Conservation (phyloP, 1,140 invertebrate genomes). For the Meloidogyne hapla region DNA sequence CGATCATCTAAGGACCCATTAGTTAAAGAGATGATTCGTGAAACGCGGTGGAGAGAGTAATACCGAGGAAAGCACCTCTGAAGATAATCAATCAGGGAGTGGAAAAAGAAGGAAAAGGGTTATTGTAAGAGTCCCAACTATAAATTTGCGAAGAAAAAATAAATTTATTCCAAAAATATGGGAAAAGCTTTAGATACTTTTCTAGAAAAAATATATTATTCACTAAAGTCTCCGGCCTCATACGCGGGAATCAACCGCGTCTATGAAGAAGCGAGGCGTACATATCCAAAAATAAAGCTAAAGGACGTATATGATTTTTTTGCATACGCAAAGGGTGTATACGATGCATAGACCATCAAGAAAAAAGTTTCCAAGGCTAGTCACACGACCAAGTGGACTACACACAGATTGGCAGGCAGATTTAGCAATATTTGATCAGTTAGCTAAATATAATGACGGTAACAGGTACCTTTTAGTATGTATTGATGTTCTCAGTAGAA, state of each 20-base stretch:
- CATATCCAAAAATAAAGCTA: slow-evolving; percentile 11
- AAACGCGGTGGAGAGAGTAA: not conserved
- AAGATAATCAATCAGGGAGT: not conserved
- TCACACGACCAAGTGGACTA: slow-evolving; percentile 25
- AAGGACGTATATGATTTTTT: slow-evolving; percentile 29
- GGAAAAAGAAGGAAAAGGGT: not conserved
- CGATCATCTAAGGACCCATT: not conserved
- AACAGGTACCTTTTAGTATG: slow-evolving; percentile 41
- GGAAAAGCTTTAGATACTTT: slow-evolving; percentile 24
- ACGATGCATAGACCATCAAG: slow-evolving; percentile 28
- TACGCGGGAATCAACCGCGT: slow-evolving; percentile 20
- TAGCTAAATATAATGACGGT: slow-evolving; percentile 26
- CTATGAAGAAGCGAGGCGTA: slow-evolving; percentile 22
- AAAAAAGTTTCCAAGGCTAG: slow-evolving; percentile 18
- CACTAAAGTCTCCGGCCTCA: slow-evolving; percentile 25
- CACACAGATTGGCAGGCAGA: slow-evolving; percentile 47
- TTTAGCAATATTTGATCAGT: slow-evolving; percentile 27
- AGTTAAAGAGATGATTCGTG: not conserved
- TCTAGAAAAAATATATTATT: slow-evolving; percentile 28
- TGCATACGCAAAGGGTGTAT: slow-evolving; percentile 30
- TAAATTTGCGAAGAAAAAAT: not conserved
- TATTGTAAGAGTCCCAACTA: not conserved
- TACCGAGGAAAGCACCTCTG: not conserved
- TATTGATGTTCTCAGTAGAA: slow-evolving; percentile 38
- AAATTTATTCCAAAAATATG: slow-evolving; percentile 11